Percentiles rank a stretch among this genome's conserved stretches.
These are phyloP conservation scores for Ptiloglossa arizonensis DNA, from an alignment of 1,140 invertebrate species.

Conservation along the genomic window DNA sequence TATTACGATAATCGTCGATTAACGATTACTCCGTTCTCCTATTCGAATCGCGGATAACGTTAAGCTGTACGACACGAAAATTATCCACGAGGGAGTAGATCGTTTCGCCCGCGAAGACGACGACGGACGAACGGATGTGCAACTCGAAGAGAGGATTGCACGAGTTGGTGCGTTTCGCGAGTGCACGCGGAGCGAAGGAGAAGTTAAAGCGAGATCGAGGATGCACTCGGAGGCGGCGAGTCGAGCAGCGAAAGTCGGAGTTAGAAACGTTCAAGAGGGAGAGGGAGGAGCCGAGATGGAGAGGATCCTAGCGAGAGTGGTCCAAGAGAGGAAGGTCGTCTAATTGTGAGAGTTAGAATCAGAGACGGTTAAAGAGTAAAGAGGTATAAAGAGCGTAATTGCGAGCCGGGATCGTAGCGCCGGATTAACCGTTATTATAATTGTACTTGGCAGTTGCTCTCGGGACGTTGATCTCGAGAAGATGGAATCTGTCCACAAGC, in stretches of 20 bases:
- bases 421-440: constrained; percentile 6
- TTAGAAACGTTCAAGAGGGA: not conserved
- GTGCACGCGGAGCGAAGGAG: not conserved
- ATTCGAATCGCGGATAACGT: too few relatives aligned
- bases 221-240: not conserved
- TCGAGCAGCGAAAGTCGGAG: not conserved
- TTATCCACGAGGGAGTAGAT: not conserved
- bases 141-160: not conserved
- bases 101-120: not conserved
- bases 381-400: not conserved
- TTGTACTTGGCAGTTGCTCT: not conserved
- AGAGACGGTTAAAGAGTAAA: not conserved
- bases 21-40: too few relatives aligned
- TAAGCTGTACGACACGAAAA: not conserved
- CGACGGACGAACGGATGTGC: not conserved
- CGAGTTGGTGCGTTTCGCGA: not conserved
- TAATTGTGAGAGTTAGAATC: not conserved
- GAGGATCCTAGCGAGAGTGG: not conserved
- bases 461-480: too few relatives aligned
- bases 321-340: too few relatives aligned
- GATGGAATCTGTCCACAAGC: too few relatives aligned
- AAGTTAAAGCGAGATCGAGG: constrained; percentile 4
- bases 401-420: not conserved
- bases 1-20: too few relatives aligned
- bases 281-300: not conserved